A percentile compares a stretch with the other conserved stretches of the same genome.
These are phyloP conservation scores for Gymnoscopelus microlampas DNA, from an alignment of 2,797 vertebrate genomes.

Conservation along the genomic window DNA sequence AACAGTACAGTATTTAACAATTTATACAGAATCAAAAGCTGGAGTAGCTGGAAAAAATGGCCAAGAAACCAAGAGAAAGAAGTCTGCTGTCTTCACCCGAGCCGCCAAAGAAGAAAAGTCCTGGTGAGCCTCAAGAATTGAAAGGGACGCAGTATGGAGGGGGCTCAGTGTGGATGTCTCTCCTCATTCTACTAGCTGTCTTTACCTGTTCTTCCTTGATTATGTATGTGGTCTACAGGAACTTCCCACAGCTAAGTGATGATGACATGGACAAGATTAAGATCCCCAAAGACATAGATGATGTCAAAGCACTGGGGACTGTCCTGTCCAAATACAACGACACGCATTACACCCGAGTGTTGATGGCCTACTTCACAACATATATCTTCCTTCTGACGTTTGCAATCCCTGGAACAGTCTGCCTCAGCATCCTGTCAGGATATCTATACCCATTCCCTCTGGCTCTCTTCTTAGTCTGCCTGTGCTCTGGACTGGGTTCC, in stretches of 20 bases:
- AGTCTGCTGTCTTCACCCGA: no score
- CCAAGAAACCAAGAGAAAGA: no score
- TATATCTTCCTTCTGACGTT: slow-evolving; percentile 98
- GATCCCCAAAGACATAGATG: slow-evolving; percentile 98
- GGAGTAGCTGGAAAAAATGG: no score
- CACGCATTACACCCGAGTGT: slow-evolving; percentile 95
- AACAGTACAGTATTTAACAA: no score
- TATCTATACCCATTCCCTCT: slow-evolving; percentile 98
- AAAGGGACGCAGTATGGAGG: slow-evolving; percentile 84
- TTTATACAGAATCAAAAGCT: no score
- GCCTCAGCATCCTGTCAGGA: slow-evolving; percentile 97
- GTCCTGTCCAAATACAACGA: slow-evolving; percentile 99
- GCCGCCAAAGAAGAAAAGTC: no score
- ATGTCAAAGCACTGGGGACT: slow-evolving; percentile 96
- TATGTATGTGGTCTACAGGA: slow-evolving; percentile 97
- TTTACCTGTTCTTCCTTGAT: slow-evolving; percentile 92
- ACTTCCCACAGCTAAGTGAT: slow-evolving; percentile 94
- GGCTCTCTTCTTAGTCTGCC: slow-evolving; percentile 96
- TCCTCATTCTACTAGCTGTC: slow-evolving; percentile 91
- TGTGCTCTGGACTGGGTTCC: slow-evolving; percentile 97
- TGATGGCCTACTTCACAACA: slow-evolving; percentile 97
- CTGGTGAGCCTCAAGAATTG: no score
- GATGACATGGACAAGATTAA: slow-evolving; percentile 94
- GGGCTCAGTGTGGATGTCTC: slow-evolving; percentile 91
- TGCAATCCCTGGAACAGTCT: slow-evolving; percentile 98